Percentiles rank a stretch among this genome's conserved stretches.
Evolutionary conservation across 2,113 vertebrate genomes (phyloP).

Genomic region (Pogonocichla stellata): DNA sequence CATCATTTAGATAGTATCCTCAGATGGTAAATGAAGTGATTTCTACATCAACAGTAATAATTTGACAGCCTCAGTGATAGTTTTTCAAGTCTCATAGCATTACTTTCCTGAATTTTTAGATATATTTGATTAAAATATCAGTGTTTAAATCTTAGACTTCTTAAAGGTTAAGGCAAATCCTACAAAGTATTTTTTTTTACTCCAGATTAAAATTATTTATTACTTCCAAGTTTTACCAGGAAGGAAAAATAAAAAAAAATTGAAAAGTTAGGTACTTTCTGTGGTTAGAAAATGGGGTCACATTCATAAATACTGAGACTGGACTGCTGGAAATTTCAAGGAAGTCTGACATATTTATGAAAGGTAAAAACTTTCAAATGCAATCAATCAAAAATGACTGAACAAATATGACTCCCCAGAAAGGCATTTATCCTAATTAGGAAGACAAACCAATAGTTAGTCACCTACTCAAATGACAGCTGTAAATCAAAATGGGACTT

Average conservation of each 20-base stretch:
- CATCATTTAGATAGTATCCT: neutral
- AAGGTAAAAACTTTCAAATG: neutral
- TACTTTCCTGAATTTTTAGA: neutral
- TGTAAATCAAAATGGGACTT: conserved; percentile 7
- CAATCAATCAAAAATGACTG: neutral
- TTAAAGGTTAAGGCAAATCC: neutral
- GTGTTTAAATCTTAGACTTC: neutral
- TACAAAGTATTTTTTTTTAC: neutral
- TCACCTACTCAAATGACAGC: conserved; percentile 38
- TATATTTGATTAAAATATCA: neutral
- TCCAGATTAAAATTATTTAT: neutral
- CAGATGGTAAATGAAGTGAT: conserved; percentile 5
- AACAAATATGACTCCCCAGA: conserved; percentile 3
- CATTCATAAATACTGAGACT: neutral
- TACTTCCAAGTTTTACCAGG: neutral
- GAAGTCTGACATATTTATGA: neutral
- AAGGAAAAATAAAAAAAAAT: neutral
- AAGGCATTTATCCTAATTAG: conserved; percentile 29
- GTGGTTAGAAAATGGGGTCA: neutral
- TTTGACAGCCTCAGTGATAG: neutral
- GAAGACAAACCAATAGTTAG: conserved; percentile 21
- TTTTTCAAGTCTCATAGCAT: neutral
- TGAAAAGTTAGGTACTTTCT: neutral
- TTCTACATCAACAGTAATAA: neutral
- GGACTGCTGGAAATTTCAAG: neutral